Percentiles rank a stretch among this genome's conserved stretches.
Evolutionary conservation across 64 coral and sea anemone species (phyloP).

Genomic region (Acropora yongei): DNA sequence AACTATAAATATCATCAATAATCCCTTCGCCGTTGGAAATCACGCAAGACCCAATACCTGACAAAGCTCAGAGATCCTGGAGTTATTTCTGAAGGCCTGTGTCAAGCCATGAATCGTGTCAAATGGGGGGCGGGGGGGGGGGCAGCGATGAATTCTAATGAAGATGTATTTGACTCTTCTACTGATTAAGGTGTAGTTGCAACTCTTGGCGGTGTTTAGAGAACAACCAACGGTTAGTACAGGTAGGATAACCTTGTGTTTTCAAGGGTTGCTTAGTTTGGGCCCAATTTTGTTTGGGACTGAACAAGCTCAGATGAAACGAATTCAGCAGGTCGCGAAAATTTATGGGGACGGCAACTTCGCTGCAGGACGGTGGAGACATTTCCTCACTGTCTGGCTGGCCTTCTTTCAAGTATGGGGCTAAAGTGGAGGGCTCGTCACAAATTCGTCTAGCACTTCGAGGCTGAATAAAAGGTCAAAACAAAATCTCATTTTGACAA

Average conservation of each 20-base stretch:
- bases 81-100: constrained; percentile 70
- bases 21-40: background rate
- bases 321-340: background rate
- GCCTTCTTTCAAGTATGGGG: background rate
- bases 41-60: background rate
- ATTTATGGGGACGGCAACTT: background rate
- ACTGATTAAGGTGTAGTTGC: background rate
- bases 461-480: background rate
- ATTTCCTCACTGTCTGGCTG: background rate
- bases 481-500: too few species aligned
- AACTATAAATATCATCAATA: background rate
- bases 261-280: background rate
- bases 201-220: constrained; percentile 39
- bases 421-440: background rate
- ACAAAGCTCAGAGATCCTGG: constrained; percentile 7
- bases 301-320: background rate
- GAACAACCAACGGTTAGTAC: constrained; percentile 76
- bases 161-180: constrained; percentile 39
- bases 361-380: background rate
- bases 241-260: constrained; percentile 29
- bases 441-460: background rate
- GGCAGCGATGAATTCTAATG: constrained; percentile 74
- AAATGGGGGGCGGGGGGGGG: constrained; percentile 41
- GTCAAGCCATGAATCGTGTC: constrained; percentile 77
- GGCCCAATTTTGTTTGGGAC: background rate